Conservation (phyloP, 2,888 invertebrate species). For the Drosophila mayaguana region DNA sequence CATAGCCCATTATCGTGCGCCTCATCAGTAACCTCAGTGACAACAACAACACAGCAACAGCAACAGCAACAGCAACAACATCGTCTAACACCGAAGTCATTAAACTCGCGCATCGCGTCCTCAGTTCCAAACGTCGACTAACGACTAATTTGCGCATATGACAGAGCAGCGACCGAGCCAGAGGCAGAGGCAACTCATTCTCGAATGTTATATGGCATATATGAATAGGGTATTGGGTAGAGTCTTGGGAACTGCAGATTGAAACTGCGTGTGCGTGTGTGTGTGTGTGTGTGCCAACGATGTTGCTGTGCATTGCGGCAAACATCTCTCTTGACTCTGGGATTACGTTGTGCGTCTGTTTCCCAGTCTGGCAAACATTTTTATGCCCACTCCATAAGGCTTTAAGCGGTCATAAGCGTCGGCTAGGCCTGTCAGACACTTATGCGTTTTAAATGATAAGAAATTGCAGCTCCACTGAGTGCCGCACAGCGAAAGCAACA, state of each 20-base stretch:
- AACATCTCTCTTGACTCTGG: conserved; percentile 63
- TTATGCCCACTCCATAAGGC: conserved; percentile 46
- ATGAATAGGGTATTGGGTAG: conserved; percentile 6
- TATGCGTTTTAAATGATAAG: conserved; percentile 78
- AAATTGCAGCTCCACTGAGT: conserved; percentile 47
- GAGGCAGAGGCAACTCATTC: conserved; percentile 60
- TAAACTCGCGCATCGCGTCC: conserved; percentile 68
- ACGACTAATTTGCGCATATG: conserved; percentile 80
- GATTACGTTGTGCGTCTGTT: conserved; percentile 68
- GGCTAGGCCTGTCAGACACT: conserved; percentile 56
- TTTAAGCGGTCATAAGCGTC: conserved; percentile 66
- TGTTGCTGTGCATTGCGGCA: conserved; percentile 38
- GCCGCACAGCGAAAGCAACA: conserved; percentile 2
- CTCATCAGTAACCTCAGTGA: conserved; percentile 64
- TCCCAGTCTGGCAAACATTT: conserved; percentile 54
- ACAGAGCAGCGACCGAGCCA: conserved; percentile 51
- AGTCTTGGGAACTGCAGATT: conserved; percentile 33
- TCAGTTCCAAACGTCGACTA: conserved; percentile 66
- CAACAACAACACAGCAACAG: conserved; percentile 21
- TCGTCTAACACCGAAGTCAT: conserved; percentile 77
- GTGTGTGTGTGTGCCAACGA: conserved; percentile 47
- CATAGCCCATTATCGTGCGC: conserved; percentile 68
- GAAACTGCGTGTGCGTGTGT: conserved; percentile 9
- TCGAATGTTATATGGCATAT: conserved; percentile 37
- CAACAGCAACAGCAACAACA: conserved; percentile 22